Base-by-base conservation (phyloP, 2,888 invertebrate genomes). In the Ditula angustiorana region DNA sequence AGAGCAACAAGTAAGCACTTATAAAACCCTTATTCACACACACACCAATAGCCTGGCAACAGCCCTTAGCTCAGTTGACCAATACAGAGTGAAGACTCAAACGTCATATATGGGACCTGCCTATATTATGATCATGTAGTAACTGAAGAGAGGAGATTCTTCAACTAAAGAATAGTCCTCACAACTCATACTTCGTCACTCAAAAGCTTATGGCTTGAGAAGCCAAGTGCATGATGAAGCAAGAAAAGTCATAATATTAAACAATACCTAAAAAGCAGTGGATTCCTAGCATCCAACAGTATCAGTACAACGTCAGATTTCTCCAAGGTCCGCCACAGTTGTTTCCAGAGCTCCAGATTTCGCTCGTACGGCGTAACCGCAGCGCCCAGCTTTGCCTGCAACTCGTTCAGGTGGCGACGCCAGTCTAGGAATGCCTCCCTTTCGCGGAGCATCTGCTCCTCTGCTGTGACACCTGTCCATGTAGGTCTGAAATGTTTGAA, bases 241-340 rank as follows among this genome's bases (percentile, higher is more conserved):
- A n/a, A 56, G 41, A 56, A 67, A 46, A 44, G 33, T 66, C 59
- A 46, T 55, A 33, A 28, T 37, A 56, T n/a, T 55, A 7, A 61
- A 41, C 2, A 46, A 33, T 78, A 92, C 93, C 93, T 88, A 78
- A 98, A 99, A 5, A 99, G 89, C 50, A 99, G 88, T 0, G 99
- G 99, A 93, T 99, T 99, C 71, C 99, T 94, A 0, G 98, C 99
- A 94, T 99, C 99, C 11, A 99, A 96, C 69, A 99, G 97, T 86
- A 99, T 97, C 11, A 98, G 95, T 13, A 99, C 94, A 0, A 99
- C 95, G 89, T 99, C 98, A 81, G 98, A 98, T 74, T 97, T 95
- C 85, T 99, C 99, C n/a, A 99, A 95, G 0, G 99, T 99, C 74
- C 99, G 94, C 99, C 99, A 99, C 30, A 99, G 85, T 83, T 99